Evolutionary conservation across 2,888 invertebrate genomes (phyloP), one percentile per base, ranked within the genome.

Genomic region (Ornithoptera alexandrae): DNA sequence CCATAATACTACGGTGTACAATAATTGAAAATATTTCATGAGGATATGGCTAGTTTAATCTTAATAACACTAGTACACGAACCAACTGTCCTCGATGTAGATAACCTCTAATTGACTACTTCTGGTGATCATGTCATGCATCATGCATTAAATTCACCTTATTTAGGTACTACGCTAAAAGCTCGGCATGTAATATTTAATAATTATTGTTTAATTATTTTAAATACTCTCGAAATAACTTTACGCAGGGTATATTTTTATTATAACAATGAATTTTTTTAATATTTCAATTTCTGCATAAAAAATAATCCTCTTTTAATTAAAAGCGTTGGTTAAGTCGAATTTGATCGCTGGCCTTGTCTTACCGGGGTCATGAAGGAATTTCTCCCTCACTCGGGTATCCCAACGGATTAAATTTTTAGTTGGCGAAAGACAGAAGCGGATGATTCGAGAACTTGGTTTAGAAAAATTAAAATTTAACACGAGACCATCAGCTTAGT

Each of bases 311-410:
- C 39, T 15, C 5, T 56, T 56, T 36, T 53, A 56, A 56, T 36
- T 64, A 39, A 64, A 15, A 58, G 42, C 7, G n/a, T 22, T n/a
- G 22, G 58, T 39, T 3, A 58, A 39, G 36, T 60, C 67, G 70
- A 70, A 70, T 60, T 70, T 67, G 70, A 59, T 60, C 63, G 22
- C 42, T 67, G 67, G 70, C 70, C 67, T 70, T 66, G 65, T 46
- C 18, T 12, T 12, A 39, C n/a, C 7, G 17, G 59, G 36, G 65
- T 66, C 62, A 39, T 24, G 67, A 46, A 59, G 53, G 60, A 30
- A 46, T 30, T 56, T 24, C 50, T 57, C 62, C 65, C 62, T n/a
- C 57, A 39, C 46, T 62, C 67, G 62, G 62, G 3, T 30, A 12
- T 65, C 64, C 61, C 65, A 57, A 10, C 62, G 65, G 68, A 68